Conservation (phyloP, 2,888 invertebrate species). For the Euphydryas editha region DNA sequence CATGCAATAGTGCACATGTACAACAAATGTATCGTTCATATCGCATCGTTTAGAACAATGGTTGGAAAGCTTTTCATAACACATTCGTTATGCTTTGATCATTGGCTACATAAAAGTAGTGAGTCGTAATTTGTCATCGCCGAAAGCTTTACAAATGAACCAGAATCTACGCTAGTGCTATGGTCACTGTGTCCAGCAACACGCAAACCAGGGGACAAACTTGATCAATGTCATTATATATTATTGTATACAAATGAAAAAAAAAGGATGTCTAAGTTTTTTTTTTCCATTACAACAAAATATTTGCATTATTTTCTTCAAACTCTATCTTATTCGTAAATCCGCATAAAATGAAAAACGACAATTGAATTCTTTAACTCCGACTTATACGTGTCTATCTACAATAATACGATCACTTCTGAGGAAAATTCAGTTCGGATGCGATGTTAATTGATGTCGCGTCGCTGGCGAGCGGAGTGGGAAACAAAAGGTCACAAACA, state of each 20-base stretch:
- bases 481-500: conserved; percentile 83
- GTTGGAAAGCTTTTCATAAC: conserved; percentile 48
- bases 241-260: conserved; percentile 54
- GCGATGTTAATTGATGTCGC: conserved; percentile 82
- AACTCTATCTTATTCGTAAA: conserved; percentile 49
- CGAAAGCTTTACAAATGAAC: conserved; percentile 78
- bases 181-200: conserved; percentile 65
- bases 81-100: conserved; percentile 60
- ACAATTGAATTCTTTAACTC: conserved; percentile 51
- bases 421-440: conserved; percentile 76
- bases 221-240: conserved; percentile 66
- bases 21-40: conserved; percentile 2
- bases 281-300: background rate
- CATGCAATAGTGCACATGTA: background rate
- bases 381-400: conserved; percentile 49
- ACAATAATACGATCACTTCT: conserved; percentile 66
- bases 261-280: background rate
- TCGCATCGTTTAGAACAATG: conserved; percentile 17
- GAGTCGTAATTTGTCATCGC: conserved; percentile 72
- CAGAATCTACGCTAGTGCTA: conserved; percentile 64
- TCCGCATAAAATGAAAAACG: conserved; percentile 21
- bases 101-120: conserved; percentile 70
- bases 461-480: conserved; percentile 74
- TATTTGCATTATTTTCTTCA: background rate
- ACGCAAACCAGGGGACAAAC: conserved; percentile 67